Evolutionary conservation across 2,797 vertebrate genomes (phyloP).

Genomic region (Bovichtus diacanthus): DNA sequence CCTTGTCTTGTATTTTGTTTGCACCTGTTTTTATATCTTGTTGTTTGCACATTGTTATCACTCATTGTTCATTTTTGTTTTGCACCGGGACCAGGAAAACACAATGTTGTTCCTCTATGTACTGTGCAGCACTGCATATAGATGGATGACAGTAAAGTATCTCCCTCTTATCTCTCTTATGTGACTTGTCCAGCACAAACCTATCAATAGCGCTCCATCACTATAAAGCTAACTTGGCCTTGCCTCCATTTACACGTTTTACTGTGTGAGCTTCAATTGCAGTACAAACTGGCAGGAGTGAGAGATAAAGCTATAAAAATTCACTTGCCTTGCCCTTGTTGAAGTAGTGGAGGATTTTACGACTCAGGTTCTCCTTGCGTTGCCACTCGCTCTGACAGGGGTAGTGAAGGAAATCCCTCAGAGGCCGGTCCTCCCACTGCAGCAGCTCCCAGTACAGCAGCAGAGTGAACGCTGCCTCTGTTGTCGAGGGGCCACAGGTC

Average conservation of each 20-base stretch:
- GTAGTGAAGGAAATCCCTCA: constrained; percentile 97
- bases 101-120: too few relatives aligned
- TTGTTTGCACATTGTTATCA: too few relatives aligned
- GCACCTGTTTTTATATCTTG: too few relatives aligned
- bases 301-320: constrained; percentile 2
- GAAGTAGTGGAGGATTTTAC: constrained; percentile 99
- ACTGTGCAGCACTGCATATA: too few relatives aligned
- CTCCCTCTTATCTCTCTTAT: too few relatives aligned
- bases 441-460: constrained; percentile 98
- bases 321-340: constrained; percentile 97
- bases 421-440: constrained; percentile 97
- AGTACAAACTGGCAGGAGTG: background rate
- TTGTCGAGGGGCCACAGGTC: constrained; percentile 12
- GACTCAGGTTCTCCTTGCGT: constrained; percentile 97
- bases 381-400: constrained; percentile 99
- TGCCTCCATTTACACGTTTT: constrained; percentile 2
- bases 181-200: background rate
- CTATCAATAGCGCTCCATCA: background rate
- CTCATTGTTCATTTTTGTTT: too few relatives aligned
- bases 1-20: too few relatives aligned
- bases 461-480: constrained; percentile 98
- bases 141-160: too few relatives aligned
- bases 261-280: background rate
- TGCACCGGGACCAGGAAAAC: too few relatives aligned
- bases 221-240: constrained; percentile 4